phyloP scores from a whole-genome alignment of 2,888 invertebrate species.

The Anorthoa munda region DNA sequence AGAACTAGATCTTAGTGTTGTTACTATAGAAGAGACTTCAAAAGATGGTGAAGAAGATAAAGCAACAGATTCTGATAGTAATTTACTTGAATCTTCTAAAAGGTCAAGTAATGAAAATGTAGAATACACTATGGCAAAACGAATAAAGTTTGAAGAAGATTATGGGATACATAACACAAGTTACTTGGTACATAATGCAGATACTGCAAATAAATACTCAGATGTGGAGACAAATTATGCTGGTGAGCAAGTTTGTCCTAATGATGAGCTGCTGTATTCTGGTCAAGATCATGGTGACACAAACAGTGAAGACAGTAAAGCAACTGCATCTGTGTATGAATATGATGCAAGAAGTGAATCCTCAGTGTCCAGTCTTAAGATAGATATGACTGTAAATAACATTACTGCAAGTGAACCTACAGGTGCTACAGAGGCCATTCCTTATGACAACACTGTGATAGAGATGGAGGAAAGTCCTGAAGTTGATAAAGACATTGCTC shows the following conservation, averaged over 20 bases:
- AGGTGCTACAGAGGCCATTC: slow-evolving; percentile 57
- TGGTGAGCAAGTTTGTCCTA: slow-evolving; percentile 79
- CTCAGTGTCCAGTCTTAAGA: slow-evolving; percentile 82
- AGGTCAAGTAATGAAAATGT: slow-evolving; percentile 83
- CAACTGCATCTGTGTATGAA: slow-evolving; percentile 82
- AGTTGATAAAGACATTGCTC: slow-evolving; percentile 62
- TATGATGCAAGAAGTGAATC: slow-evolving; percentile 87
- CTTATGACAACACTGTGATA: slow-evolving; percentile 63
- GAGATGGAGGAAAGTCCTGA: slow-evolving; percentile 65
- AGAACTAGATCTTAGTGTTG: slow-evolving; percentile 83
- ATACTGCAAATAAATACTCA: slow-evolving; percentile 76
- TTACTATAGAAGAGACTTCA: slow-evolving; percentile 84
- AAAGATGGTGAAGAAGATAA: slow-evolving; percentile 83
- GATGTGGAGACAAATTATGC: slow-evolving; percentile 79
- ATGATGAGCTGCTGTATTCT: slow-evolving; percentile 78
- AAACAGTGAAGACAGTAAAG: slow-evolving; percentile 86
- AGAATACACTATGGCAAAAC: slow-evolving; percentile 79
- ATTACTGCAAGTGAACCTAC: slow-evolving; percentile 72
- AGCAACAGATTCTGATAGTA: slow-evolving; percentile 75
- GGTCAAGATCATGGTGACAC: slow-evolving; percentile 82
- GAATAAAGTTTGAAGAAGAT: slow-evolving; percentile 84
- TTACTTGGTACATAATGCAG: slow-evolving; percentile 66
- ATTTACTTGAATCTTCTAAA: slow-evolving; percentile 79
- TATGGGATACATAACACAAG: slow-evolving; percentile 75
- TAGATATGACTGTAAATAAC: slow-evolving; percentile 82